Evolutionary conservation across 2,888 invertebrate species (phyloP), one percentile per base, ranked within the genome.

Genomic region (Acanthosepion esculentum): DNA sequence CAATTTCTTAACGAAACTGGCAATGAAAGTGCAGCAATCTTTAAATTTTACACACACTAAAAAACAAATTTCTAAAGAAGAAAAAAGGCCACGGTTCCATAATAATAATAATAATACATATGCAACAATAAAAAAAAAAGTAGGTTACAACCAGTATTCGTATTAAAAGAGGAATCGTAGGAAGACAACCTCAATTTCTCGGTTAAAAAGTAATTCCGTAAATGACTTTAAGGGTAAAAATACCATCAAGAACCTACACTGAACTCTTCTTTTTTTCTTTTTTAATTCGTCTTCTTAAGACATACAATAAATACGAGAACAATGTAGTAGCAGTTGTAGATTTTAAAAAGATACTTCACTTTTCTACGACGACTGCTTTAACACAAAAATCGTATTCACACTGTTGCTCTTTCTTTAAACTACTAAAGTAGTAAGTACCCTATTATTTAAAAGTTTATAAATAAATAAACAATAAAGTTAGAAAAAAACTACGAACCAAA

Each of bases 401-500:
- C 78, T 78, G 78, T 78, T 78, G 78, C 78, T 78, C 10, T n/a
- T n/a, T n/a, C 5, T 64, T 23, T 64, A 23, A 41, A 29, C 2
- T 10, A 78, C 12, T 41, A 41, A 41, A 41, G 41, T 41, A 41
- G 41, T 41, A 41, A 33, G n/a, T 78, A 33, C n/a, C 78, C 78
- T 78, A 78, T 78, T 78, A 78, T 78, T 78, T 78, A n/a, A n/a
- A n/a, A 78, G 78, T 78, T 78, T 33, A 33, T n/a, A 78, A 78
- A 15, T 23, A 78, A 78, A n/a, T 20, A 20, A 78, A 78, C n/a
- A 78, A 78, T 78, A 78, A n/a, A 33, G 59, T 59, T 59, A 78
- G 33, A 12, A 78, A 78, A 78, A 78, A 12, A 78, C 4, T 15
- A 78, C 15, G 10, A 78, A 78, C 78, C n/a, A 78, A 78, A 59